phyloP scores from a whole-genome alignment of 2,888 invertebrate genomes.

The Dendrolimus houi region DNA sequence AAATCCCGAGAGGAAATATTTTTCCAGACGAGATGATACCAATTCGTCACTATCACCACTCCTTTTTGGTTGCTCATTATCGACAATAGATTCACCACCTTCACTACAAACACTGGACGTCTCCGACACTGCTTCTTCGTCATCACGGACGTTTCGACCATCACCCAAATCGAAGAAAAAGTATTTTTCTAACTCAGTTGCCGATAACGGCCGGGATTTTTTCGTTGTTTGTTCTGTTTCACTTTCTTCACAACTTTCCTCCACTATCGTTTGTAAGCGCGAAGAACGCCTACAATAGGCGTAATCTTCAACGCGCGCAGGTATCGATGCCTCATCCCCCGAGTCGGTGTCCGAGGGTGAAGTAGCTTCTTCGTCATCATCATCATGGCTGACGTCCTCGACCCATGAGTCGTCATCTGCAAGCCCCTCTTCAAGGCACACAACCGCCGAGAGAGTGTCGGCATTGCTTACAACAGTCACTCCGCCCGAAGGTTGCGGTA shows the following conservation, averaged over 20 bases:
- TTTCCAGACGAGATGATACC: slow-evolving; percentile 90
- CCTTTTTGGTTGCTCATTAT: slow-evolving; percentile 74
- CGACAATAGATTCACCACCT: slow-evolving; percentile 83
- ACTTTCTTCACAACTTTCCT: slow-evolving; percentile 96
- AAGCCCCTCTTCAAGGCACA: slow-evolving; percentile 88
- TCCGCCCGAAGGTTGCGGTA: slow-evolving; percentile 70
- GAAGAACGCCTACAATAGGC: slow-evolving; percentile 88
- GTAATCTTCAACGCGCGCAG: slow-evolving; percentile 87
- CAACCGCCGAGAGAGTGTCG: slow-evolving; percentile 82
- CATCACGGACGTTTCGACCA: slow-evolving; percentile 74
- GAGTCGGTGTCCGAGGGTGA: slow-evolving; percentile 82
- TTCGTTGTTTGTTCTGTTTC: slow-evolving; percentile 82
- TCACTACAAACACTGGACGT: slow-evolving; percentile 92
- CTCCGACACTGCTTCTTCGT: slow-evolving; percentile 84
- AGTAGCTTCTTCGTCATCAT: slow-evolving; percentile 85
- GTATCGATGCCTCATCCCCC: slow-evolving; percentile 80
- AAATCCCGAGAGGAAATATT: slow-evolving; percentile 91
- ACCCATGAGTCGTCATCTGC: slow-evolving; percentile 96
- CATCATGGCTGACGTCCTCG: slow-evolving; percentile 89
- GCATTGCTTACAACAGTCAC: slow-evolving; percentile 83
- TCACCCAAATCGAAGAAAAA: slow-evolving; percentile 92
- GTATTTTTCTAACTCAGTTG: slow-evolving; percentile 92
- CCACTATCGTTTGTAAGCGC: slow-evolving; percentile 94
- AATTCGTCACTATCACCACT: slow-evolving; percentile 81
- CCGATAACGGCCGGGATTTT: slow-evolving; percentile 82